phyloP scores from a whole-genome alignment of 53 echinoderm and acorn worm genomes.

The Hippasteria phrygiana region DNA sequence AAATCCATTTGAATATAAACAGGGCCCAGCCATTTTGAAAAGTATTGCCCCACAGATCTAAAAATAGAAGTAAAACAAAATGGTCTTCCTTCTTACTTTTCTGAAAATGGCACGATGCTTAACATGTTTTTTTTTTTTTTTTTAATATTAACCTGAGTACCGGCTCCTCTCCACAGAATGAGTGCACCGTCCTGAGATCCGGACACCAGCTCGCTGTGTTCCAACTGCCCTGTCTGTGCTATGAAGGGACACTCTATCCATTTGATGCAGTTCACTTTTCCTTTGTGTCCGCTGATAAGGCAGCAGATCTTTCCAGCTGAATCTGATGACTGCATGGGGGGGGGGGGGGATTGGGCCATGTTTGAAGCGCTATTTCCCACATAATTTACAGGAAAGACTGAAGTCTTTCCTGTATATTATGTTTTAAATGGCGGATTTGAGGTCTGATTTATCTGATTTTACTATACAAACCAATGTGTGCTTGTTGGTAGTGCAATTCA shows the following conservation, averaged over 20 bases:
- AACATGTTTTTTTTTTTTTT: not conserved
- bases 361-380: too few relatives aligned
- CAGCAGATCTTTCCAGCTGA: constrained; percentile 51
- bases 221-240: constrained; percentile 25
- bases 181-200: constrained; percentile 84
- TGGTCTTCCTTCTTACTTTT: too few relatives aligned
- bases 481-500: too few relatives aligned
- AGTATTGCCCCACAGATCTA: too few relatives aligned
- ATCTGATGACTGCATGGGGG: constrained; percentile 45
- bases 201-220: constrained; percentile 74
- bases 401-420: too few relatives aligned
- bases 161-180: constrained; percentile 72
- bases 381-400: too few relatives aligned
- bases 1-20: not conserved
- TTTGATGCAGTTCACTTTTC: constrained; percentile 90
- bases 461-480: too few relatives aligned
- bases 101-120: too few relatives aligned
- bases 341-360: too few relatives aligned
- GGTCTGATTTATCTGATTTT: too few relatives aligned
- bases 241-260: constrained; percentile 76
- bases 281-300: constrained; percentile 84
- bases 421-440: too few relatives aligned
- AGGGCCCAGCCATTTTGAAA: not conserved
- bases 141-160: constrained; percentile 25
- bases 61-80: not conserved